Evolutionary conservation across 2,797 vertebrate species (phyloP).

Genomic region (Taenioides sp.): DNA sequence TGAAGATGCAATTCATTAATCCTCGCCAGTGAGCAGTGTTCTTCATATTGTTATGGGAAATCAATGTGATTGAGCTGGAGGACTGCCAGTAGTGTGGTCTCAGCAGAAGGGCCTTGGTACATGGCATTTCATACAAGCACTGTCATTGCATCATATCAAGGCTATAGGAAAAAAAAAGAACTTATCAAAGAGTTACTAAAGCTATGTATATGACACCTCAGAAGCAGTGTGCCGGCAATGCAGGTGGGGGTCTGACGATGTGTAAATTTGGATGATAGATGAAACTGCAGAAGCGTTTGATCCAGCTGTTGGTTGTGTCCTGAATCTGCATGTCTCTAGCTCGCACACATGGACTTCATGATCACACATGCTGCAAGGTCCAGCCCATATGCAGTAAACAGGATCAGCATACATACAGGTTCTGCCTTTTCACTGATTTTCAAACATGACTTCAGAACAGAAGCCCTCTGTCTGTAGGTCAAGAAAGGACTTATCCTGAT

Average conservation of each 20-base stretch:
- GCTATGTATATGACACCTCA: constrained; percentile 50
- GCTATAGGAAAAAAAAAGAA: constrained; percentile 25
- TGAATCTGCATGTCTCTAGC: constrained; percentile 32
- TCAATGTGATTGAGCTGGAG: constrained; percentile 81
- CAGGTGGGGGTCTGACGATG: constrained; percentile 58
- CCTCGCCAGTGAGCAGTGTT: constrained; percentile 75
- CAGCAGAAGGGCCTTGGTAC: constrained; percentile 53
- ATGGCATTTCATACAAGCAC: constrained; percentile 71
- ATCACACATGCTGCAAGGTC: constrained; percentile 8
- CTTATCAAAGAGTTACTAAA: constrained; percentile 19
- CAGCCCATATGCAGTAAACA: neutral
- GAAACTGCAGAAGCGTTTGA: constrained; percentile 45
- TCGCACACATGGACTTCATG: constrained; percentile 10
- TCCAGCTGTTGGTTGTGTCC: constrained; percentile 25
- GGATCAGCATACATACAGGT: neutral
- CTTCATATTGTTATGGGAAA: constrained; percentile 85
- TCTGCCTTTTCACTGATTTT: too few species aligned
- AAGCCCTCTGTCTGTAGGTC: too few species aligned
- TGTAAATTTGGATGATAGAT: constrained; percentile 61
- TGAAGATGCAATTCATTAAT: constrained; percentile 84
- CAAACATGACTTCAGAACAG: too few species aligned
- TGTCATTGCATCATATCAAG: constrained; percentile 62
- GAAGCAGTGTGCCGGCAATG: constrained; percentile 48
- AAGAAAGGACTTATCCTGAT: too few species aligned
- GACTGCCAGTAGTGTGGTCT: constrained; percentile 61